Conservation (phyloP, 1,140 invertebrate genomes). For the Trichonephila clavata region DNA sequence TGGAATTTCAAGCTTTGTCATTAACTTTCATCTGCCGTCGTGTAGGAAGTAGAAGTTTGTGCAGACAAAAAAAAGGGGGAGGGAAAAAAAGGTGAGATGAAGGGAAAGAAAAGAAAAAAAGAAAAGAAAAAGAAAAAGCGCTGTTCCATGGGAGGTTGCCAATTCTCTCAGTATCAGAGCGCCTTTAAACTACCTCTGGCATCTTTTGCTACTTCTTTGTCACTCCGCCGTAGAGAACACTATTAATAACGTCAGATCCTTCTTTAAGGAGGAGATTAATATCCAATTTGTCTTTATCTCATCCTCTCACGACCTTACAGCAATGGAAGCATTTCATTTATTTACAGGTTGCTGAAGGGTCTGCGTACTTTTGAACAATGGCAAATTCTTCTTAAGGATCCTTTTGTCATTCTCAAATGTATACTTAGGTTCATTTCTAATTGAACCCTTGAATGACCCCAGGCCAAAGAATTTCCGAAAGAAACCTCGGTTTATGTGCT, state of each 20-base stretch:
- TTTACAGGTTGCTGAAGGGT: conserved; percentile 61
- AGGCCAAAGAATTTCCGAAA: neutral
- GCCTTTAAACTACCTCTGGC: conserved; percentile 62
- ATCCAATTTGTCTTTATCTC: conserved; percentile 76
- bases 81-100: conserved; percentile 31
- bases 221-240: conserved; percentile 65
- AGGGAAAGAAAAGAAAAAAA: neutral
- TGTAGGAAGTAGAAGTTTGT: neutral
- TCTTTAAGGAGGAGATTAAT: conserved; percentile 73
- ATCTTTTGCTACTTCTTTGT: conserved; percentile 76
- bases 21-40: conserved; percentile 67
- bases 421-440: neutral
- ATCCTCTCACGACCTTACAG: conserved; percentile 66
- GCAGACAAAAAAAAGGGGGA: neutral
- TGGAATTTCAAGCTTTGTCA: conserved; percentile 72
- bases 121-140: conserved; percentile 1
- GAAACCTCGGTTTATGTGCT: neutral
- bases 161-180: conserved; percentile 36
- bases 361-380: conserved; percentile 37
- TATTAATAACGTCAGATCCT: conserved; percentile 72
- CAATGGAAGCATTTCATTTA: conserved; percentile 64
- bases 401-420: neutral
- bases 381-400: neutral
- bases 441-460: neutral
- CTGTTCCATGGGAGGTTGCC: conserved; percentile 47